Percentiles rank a stretch among this genome's conserved stretches.
Conservation (phyloP, 1,140 invertebrate genomes). For the Saxidomus purpurata region DNA sequence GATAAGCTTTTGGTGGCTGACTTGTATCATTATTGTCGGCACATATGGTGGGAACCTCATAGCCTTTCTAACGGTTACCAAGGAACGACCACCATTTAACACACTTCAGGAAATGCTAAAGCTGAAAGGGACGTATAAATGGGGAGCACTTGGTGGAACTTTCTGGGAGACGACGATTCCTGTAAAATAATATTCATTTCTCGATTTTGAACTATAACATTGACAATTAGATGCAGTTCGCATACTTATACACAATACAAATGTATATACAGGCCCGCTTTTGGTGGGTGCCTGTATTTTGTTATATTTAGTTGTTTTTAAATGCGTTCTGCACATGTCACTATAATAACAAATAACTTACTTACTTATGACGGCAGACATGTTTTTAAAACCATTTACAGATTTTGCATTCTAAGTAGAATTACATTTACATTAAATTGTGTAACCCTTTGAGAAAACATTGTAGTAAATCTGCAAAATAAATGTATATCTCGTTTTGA, state of each 20-base stretch:
- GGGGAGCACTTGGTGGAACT: slow-evolving; percentile 70
- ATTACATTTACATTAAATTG: too few relatives aligned
- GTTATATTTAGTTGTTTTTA: too few relatives aligned
- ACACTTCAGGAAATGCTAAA: slow-evolving; percentile 72
- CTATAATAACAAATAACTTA: too few relatives aligned
- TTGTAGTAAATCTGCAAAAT: too few relatives aligned
- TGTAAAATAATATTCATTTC: slow-evolving; percentile 11
- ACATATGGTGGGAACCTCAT: slow-evolving; percentile 79
- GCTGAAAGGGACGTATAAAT: slow-evolving; percentile 68
- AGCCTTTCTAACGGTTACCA: slow-evolving; percentile 75
- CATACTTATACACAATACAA: background rate
- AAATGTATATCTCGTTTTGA: background rate
- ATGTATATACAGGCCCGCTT: background rate
- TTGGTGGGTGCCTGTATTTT: background rate
- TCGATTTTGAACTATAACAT: background rate
- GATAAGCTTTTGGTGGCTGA: slow-evolving; percentile 76
- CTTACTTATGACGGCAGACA: too few relatives aligned
- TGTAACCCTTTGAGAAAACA: too few relatives aligned
- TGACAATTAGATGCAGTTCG: background rate
- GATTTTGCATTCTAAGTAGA: too few relatives aligned
- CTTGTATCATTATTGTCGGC: slow-evolving; percentile 73
- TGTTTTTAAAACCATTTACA: too few relatives aligned
- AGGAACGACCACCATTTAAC: slow-evolving; percentile 72
- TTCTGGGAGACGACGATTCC: slow-evolving; percentile 52
- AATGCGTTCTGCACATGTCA: too few relatives aligned